Percentiles rank a stretch among this genome's conserved stretches.
Conservation (phyloP, 2,797 vertebrate species). For the Artibeus jamaicensis region DNA sequence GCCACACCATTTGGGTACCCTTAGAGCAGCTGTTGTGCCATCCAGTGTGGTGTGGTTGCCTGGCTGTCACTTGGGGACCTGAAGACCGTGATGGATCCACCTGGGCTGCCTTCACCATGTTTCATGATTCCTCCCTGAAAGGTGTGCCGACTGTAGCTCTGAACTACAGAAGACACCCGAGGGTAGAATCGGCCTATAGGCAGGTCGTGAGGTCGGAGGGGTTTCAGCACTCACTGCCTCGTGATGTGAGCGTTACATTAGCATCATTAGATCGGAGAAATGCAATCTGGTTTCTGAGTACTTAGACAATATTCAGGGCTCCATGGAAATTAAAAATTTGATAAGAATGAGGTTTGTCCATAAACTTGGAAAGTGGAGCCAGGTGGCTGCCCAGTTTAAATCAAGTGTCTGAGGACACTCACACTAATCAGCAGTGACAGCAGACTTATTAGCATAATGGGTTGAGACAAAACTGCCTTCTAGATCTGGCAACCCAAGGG, state of each 20-base stretch:
- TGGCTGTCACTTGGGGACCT: not conserved
- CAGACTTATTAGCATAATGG: conserved; percentile 17
- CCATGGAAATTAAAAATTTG: conserved; percentile 21
- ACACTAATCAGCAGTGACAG: conserved; percentile 60
- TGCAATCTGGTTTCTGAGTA: not conserved
- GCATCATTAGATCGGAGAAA: not conserved
- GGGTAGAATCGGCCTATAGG: not conserved
- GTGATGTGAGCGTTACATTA: not conserved
- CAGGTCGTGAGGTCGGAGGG: not conserved
- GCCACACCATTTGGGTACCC: not conserved
- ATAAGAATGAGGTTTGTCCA: not conserved
- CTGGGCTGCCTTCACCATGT: not conserved
- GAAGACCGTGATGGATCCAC: not conserved
- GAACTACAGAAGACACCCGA: not conserved
- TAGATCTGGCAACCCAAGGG: not conserved
- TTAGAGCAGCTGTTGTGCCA: not conserved
- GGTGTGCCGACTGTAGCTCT: not conserved
- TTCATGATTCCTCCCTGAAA: conserved; percentile 3
- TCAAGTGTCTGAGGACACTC: conserved; percentile 38
- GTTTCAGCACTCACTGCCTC: not conserved
- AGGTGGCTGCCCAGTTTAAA: conserved; percentile 49
- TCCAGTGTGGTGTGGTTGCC: not conserved
- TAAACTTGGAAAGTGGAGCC: conserved; percentile 2
- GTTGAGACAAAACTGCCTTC: not conserved
- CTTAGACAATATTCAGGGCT: not conserved